These are phyloP conservation scores for Zalophus californianus DNA, from an alignment of 2,797 vertebrate genomes.

Conservation along the genomic window DNA sequence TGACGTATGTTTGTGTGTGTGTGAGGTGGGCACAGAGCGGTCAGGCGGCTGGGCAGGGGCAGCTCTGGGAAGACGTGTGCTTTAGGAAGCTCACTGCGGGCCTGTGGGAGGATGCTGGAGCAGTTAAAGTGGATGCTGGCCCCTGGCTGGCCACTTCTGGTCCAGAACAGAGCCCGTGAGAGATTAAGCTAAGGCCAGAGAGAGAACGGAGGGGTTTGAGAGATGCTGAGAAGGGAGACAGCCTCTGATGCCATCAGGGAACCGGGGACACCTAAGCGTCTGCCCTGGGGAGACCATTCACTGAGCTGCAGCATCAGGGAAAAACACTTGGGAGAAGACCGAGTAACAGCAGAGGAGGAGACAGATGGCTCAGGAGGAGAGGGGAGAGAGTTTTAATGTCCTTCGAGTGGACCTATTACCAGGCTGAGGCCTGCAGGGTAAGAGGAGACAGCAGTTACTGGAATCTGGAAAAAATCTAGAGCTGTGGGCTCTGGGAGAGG, in stretches of 20 bases:
- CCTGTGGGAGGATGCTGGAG: background rate
- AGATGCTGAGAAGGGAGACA: background rate
- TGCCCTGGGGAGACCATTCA: background rate
- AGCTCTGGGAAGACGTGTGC: background rate
- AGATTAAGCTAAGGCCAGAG: background rate
- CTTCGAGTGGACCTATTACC: background rate
- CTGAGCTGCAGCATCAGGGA: background rate
- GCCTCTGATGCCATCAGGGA: background rate
- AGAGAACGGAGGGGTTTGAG: background rate
- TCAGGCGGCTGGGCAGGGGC: background rate
- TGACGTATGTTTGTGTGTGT: fast-evolving
- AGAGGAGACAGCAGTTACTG: background rate
- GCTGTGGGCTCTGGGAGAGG: background rate
- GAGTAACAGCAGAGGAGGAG: background rate
- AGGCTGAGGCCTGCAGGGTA: background rate
- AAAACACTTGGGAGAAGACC: background rate
- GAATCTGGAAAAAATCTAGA: background rate
- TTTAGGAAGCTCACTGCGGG: background rate
- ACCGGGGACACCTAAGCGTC: background rate
- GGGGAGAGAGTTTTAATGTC: background rate
- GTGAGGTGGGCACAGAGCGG: background rate
- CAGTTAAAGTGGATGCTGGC: background rate
- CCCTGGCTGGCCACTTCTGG: background rate
- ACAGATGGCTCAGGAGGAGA: background rate
- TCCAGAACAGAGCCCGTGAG: background rate